Evolutionary conservation across 1,140 invertebrate genomes (phyloP).

Genomic region (Bilobella aurantiaca): DNA sequence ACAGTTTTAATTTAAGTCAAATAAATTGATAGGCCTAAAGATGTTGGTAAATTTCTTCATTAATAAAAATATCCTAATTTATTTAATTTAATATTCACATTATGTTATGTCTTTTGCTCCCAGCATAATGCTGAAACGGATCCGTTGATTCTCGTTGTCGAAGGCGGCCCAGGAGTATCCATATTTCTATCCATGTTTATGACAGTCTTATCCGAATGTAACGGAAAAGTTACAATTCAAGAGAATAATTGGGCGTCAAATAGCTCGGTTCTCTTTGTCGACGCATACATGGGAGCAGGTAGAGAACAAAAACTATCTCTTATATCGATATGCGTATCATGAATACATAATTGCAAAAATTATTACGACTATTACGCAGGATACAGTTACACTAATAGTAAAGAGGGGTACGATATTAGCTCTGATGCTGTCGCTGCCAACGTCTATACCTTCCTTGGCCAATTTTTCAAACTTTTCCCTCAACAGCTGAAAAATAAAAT

Average conservation of each 20-base stretch:
- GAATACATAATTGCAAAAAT: too few species aligned
- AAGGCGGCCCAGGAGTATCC: constrained; percentile 47
- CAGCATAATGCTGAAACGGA: constrained; percentile 36
- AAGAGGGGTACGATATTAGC: constrained; percentile 9
- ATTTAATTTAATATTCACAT: too few species aligned
- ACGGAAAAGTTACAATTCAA: not conserved
- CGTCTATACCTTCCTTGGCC: constrained; percentile 6
- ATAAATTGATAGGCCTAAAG: too few species aligned
- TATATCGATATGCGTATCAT: too few species aligned
- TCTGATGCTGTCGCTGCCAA: not conserved
- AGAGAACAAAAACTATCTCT: too few species aligned
- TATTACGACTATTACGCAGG: too few species aligned
- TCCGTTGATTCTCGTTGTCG: constrained; percentile 46
- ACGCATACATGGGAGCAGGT: constrained; percentile 11
- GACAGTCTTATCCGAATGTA: constrained; percentile 36
- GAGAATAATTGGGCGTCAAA: not conserved
- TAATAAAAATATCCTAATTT: too few species aligned
- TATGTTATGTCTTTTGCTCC: not conserved
- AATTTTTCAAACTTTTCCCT: constrained; percentile 35
- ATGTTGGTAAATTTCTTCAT: too few species aligned
- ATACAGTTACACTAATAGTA: constrained; percentile 21
- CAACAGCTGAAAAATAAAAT: constrained; percentile 35
- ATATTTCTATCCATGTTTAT: constrained; percentile 47
- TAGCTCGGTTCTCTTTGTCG: not conserved
- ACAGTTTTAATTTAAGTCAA: too few species aligned